Evolutionary conservation across 1,140 invertebrate species (phyloP).

Genomic region (Eufriesea mexicana): DNA sequence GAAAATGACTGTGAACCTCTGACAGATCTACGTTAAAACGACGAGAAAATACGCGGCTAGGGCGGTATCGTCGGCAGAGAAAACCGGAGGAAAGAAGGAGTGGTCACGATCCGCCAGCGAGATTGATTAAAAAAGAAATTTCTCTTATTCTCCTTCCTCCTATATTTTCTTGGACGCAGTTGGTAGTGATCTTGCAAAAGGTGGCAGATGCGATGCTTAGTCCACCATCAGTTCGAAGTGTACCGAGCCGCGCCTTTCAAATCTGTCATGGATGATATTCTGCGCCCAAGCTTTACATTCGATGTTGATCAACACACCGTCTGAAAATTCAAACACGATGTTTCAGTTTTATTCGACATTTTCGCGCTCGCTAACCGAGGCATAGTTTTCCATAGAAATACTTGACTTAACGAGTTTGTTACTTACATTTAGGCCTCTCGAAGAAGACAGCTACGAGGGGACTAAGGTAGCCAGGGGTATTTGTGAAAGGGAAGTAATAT

Average conservation of each 20-base stretch:
- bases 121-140: slow-evolving; percentile 64
- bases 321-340: slow-evolving; percentile 77
- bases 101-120: slow-evolving; percentile 65
- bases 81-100: slow-evolving; percentile 59
- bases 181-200: slow-evolving; percentile 66
- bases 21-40: slow-evolving; percentile 17
- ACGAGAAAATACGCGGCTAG: slow-evolving; percentile 44
- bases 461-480: slow-evolving; percentile 91
- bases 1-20: slow-evolving; percentile 11
- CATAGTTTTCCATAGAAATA: background rate
- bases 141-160: slow-evolving; percentile 59
- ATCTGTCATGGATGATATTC: slow-evolving; percentile 94
- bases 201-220: slow-evolving; percentile 82
- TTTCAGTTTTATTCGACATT: too few species aligned
- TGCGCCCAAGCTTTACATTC: slow-evolving; percentile 98
- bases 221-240: slow-evolving; percentile 98
- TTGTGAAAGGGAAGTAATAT: slow-evolving; percentile 91
- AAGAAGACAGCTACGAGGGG: slow-evolving; percentile 95
- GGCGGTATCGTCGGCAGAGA: slow-evolving; percentile 63
- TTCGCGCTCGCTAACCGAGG: too few species aligned
- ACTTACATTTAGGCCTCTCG: slow-evolving; percentile 90
- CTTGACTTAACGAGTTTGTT: background rate
- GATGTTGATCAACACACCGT: slow-evolving; percentile 95
- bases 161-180: slow-evolving; percentile 61
- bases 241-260: slow-evolving; percentile 94